Conservation (phyloP, 2,113 vertebrate genomes). For the Brachypteracias leptosomus region DNA sequence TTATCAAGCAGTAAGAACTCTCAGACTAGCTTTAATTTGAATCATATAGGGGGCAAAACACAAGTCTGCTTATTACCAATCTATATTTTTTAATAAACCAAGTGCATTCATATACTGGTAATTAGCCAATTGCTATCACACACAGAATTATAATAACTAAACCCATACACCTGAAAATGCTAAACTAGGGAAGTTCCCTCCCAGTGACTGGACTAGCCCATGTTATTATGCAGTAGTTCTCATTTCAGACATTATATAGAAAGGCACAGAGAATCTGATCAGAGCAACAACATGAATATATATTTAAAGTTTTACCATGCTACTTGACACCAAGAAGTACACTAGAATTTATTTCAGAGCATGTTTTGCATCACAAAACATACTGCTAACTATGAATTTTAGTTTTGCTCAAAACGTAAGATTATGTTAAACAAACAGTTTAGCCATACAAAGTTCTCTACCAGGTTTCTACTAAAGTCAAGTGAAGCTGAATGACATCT, state of each 20-base stretch:
- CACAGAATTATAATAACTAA: not conserved
- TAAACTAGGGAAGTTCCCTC: not conserved
- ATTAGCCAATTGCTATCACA: not conserved
- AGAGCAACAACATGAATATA: not conserved
- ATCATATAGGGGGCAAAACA: fast-evolving
- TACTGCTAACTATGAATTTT: not conserved
- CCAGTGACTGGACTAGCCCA: not conserved
- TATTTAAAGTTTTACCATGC: not conserved
- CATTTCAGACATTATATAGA: not conserved
- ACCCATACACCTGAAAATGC: not conserved
- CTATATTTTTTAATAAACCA: not conserved
- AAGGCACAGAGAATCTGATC: not conserved
- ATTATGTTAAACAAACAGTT: not conserved
- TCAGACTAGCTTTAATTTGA: not conserved
- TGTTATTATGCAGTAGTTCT: not conserved
- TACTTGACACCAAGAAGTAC: not conserved
- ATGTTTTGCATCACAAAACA: not conserved
- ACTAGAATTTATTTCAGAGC: not conserved
- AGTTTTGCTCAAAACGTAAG: not conserved
- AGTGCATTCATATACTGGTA: not conserved
- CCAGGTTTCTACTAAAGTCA: slow-evolving; percentile 18
- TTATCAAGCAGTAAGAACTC: not conserved
- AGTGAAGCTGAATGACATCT: slow-evolving; percentile 28
- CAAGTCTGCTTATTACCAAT: not conserved
- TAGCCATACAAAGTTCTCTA: not conserved